Percentiles rank a stretch among this genome's conserved stretches.
Evolutionary conservation across 2,888 invertebrate genomes (phyloP).

Genomic region (Dermolepida albohirtum): DNA sequence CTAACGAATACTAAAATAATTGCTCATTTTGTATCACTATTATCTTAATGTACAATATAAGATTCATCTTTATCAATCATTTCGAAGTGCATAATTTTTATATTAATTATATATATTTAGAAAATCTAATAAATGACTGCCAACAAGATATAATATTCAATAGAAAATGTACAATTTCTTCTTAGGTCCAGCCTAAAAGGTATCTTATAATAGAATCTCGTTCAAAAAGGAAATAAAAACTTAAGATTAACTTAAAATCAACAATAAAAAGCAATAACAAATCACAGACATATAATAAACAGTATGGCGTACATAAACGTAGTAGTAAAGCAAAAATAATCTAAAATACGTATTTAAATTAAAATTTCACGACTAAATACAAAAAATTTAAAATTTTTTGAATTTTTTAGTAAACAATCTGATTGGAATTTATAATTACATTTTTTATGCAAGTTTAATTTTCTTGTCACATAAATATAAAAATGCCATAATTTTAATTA

Average conservation of each 20-base stretch:
- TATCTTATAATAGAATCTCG: slow-evolving; percentile 10
- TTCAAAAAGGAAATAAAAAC: slow-evolving; percentile 12
- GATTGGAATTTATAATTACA: no score
- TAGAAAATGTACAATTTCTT: not conserved
- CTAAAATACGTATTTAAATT: not conserved
- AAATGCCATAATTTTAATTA: not conserved
- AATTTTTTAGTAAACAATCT: no score
- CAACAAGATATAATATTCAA: slow-evolving; percentile 12
- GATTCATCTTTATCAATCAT: slow-evolving; percentile 2
- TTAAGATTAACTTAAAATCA: slow-evolving; percentile 48
- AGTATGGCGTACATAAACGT: slow-evolving; percentile 23
- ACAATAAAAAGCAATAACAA: slow-evolving; percentile 52
- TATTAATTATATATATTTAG: not conserved
- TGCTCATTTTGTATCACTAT: slow-evolving; percentile 8
- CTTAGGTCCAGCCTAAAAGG: slow-evolving; percentile 9
- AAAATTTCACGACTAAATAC: no score
- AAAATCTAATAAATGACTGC: not conserved
- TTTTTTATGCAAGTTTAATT: no score
- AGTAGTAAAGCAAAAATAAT: slow-evolving; percentile 27
- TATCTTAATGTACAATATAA: slow-evolving; percentile 1
- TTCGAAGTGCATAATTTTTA: not conserved
- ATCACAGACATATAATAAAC: slow-evolving; percentile 53
- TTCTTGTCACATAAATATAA: not conserved
- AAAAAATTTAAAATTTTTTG: no score
- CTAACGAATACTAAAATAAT: slow-evolving; percentile 24